Percentiles rank a stretch among this genome's conserved stretches.
phyloP scores from a whole-genome alignment of 2,797 vertebrate genomes.

The Sebastes glaucus region DNA sequence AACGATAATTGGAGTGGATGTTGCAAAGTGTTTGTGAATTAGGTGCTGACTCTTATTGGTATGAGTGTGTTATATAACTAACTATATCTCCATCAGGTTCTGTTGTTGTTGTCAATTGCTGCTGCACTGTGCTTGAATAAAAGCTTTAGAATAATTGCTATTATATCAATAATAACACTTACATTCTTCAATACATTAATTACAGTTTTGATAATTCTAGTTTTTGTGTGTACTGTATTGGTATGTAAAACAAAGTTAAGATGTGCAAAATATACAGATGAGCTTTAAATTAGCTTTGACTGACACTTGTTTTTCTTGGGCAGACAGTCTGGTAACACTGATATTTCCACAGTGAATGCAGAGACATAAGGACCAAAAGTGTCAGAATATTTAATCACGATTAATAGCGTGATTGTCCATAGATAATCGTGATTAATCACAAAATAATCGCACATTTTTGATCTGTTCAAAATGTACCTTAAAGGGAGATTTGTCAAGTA shows the following conservation, averaged over 20 bases:
- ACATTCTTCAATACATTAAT: not conserved
- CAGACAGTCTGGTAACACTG: not conserved
- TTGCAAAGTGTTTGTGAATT: conserved; percentile 22
- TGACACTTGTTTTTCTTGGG: not conserved
- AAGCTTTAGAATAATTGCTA: not conserved
- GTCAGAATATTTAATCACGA: not conserved
- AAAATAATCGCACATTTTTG: too few species aligned
- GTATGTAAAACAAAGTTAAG: not conserved
- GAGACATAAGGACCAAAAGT: not conserved
- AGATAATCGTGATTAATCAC: too few species aligned
- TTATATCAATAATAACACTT: not conserved
- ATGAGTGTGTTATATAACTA: not conserved
- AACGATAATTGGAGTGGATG: conserved; percentile 1
- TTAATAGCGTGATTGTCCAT: too few species aligned
- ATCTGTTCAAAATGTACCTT: too few species aligned
- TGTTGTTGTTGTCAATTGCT: not conserved
- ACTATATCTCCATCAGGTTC: not conserved
- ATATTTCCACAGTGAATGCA: not conserved
- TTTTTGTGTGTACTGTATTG: not conserved
- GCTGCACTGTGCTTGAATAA: not conserved
- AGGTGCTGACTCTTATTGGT: conserved; percentile 12
- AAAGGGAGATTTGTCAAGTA: too few species aligned
- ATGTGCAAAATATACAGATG: not conserved
- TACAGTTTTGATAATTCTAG: not conserved
- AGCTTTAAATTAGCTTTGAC: not conserved